Evolutionary conservation across 2,888 invertebrate genomes (phyloP), one percentile per base, ranked within the genome.

Genomic region (Epinotia ramella): DNA sequence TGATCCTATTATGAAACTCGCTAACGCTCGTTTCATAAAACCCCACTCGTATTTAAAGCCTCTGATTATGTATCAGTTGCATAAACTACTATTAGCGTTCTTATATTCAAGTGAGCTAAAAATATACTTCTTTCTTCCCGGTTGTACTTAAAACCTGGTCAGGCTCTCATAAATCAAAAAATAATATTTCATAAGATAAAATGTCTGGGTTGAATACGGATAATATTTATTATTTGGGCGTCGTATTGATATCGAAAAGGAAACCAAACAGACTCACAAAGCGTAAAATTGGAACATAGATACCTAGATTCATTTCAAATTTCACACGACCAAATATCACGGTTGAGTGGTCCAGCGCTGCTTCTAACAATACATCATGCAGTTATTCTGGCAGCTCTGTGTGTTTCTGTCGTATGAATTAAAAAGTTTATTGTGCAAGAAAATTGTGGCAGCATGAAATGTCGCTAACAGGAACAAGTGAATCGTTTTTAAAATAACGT

Each of bases 311-410:
- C 80, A 80, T 87, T 89, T 88, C 84, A 87, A 88, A 87, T 88
- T 81, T 86, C 80, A 81, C 82, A 80, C 84, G 81, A 85, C 86
- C 86, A 87, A 87, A 86, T 85, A 80, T 81, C 81, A 85, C 87
- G 88, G 84, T 79, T 82, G 86, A 85, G 83, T 85, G 83, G 83
- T 74, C 84, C 83, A 84, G 86, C 87, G 88, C 86, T 87, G 83
- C 82, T 76, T 81, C 73, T 78, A 81, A 83, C 88, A 79, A 89
- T 90, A 89, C 88, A 89, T 90, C 89, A 89, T 84, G 81, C 82
- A 81, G 88, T 89, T 90, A 87, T 90, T 89, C 89, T 88, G 88
- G 88, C 88, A 88, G 86, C 86, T 88, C 86, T 88, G 86, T 88
- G 86, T 88, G 87, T 87, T 88, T 87, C 86, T 87, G 87, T 84